Evolutionary conservation across 2,113 vertebrate species (phyloP).

Genomic region (Pelusios castaneus): DNA sequence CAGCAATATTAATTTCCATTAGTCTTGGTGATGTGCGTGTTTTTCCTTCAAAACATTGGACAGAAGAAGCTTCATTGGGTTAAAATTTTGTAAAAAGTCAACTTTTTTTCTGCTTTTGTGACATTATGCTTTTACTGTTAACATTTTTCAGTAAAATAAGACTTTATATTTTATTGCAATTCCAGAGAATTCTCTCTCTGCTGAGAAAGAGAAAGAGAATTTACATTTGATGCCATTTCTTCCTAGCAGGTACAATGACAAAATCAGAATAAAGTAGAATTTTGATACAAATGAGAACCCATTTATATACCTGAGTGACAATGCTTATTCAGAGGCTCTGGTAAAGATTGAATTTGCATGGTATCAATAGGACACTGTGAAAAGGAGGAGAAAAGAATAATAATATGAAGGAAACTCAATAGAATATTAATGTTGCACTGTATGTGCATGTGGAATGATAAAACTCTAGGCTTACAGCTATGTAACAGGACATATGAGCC

Average conservation of each 20-base stretch:
- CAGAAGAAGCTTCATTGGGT: not conserved
- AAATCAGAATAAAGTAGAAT: not conserved
- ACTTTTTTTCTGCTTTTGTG: not conserved
- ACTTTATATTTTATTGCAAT: slow-evolving; percentile 5
- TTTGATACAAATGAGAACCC: not conserved
- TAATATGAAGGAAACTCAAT: not conserved
- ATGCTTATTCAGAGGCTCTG: not conserved
- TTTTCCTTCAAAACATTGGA: not conserved
- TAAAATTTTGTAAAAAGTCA: not conserved
- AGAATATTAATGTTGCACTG: not conserved
- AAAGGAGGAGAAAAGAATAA: not conserved
- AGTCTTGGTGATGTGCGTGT: not conserved
- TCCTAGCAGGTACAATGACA: not conserved
- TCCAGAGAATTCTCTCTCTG: not conserved
- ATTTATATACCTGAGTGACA: not conserved
- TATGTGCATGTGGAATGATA: not conserved
- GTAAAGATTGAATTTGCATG: not conserved
- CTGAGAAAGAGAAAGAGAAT: not conserved
- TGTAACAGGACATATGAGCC: not conserved
- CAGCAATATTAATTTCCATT: not conserved
- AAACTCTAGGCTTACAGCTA: not conserved
- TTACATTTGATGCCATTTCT: not conserved
- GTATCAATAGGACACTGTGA: not conserved
- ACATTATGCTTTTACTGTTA: not conserved
- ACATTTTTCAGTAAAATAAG: not conserved